A percentile compares a stretch with the other conserved stretches of the same genome.
phyloP scores from a whole-genome alignment of 2,888 invertebrate species.

The Thereva nobilitata region DNA sequence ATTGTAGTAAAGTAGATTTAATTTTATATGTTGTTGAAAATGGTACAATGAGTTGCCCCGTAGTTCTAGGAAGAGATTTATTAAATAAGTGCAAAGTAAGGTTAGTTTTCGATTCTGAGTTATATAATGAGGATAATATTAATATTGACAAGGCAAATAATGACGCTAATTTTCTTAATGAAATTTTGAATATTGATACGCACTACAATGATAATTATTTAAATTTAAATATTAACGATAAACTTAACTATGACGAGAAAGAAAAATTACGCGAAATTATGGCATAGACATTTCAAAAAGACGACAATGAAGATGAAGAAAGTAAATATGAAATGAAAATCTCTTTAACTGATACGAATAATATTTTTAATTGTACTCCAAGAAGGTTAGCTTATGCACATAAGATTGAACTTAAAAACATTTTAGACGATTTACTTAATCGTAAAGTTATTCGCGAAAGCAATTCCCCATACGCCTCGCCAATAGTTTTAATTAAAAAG shows the following conservation, averaged over 20 bases:
- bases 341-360: not conserved
- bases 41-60: not conserved
- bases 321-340: not conserved
- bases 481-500: not conserved
- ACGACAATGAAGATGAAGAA: not conserved
- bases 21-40: not conserved
- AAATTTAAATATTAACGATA: conserved; percentile 1
- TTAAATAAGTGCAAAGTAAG: not conserved
- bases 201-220: not conserved
- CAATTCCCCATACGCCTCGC: not conserved
- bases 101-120: not conserved
- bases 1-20: conserved; percentile 4
- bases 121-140: not conserved
- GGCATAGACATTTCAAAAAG: not conserved
- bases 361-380: not conserved
- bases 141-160: not conserved
- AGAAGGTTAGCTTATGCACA: conserved; percentile 4
- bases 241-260: not conserved
- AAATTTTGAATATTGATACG: conserved; percentile 2
- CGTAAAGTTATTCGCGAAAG: not conserved
- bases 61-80: not conserved
- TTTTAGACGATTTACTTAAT: not conserved
- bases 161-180: conserved; percentile 3
- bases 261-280: conserved; percentile 1
- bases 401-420: not conserved